A percentile compares a stretch with the other conserved stretches of the same genome.
phyloP scores from a whole-genome alignment of 2,888 invertebrate species.

The Sphaerophoria rueppellii region DNA sequence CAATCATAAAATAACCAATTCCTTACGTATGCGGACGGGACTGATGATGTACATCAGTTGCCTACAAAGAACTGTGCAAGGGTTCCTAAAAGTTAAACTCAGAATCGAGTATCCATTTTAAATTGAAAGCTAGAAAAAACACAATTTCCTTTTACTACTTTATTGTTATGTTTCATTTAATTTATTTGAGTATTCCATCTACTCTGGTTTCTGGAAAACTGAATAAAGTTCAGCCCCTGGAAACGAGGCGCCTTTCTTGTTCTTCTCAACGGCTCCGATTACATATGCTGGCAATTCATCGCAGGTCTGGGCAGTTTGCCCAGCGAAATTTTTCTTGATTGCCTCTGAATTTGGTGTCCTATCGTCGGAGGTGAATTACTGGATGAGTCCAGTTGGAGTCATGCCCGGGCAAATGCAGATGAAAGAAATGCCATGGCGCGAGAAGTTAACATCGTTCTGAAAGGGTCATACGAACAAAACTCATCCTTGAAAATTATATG shows the following conservation, averaged over 20 bases:
- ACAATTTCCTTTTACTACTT: no score
- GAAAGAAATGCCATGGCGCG: constrained; percentile 75
- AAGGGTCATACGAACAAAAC: neutral
- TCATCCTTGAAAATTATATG: neutral
- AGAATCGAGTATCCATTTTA: no score
- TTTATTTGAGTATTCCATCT: neutral
- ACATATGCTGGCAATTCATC: constrained; percentile 74
- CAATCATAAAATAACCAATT: no score
- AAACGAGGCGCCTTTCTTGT: constrained; percentile 74
- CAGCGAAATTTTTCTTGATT: neutral
- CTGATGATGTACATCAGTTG: no score
- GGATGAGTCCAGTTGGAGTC: constrained; percentile 72
- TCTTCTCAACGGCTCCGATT: constrained; percentile 69
- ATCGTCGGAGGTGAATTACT: constrained; percentile 20
- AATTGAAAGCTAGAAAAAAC: no score
- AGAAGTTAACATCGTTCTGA: constrained; percentile 74
- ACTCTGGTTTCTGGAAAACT: constrained; percentile 26
- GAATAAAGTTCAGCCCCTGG: constrained; percentile 36
- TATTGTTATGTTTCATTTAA: no score
- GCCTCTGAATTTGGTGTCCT: neutral
- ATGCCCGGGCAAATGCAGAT: constrained; percentile 76
- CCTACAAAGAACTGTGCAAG: no score
- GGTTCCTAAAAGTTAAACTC: no score
- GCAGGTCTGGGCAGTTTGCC: constrained; percentile 24
- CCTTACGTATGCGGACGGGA: no score